phyloP scores from a whole-genome alignment of 2,113 vertebrate genomes.

The Rhinichthys klamathensis region DNA sequence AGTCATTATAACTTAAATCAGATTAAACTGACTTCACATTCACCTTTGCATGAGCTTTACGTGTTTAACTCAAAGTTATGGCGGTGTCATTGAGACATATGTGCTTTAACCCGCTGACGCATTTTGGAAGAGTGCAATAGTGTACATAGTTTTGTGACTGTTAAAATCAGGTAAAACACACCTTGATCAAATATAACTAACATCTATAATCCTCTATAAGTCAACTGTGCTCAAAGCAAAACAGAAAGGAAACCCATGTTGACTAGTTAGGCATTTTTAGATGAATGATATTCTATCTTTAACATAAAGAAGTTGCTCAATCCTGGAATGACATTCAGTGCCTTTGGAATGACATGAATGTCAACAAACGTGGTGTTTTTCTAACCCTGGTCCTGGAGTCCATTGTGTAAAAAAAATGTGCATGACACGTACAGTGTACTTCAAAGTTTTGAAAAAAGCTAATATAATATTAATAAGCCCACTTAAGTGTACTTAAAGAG shows the following conservation, averaged over 20 bases:
- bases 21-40: not conserved
- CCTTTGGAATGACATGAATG: not conserved
- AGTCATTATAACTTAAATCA: too few species aligned
- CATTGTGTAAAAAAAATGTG: not conserved
- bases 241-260: conserved; percentile 2
- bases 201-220: not conserved
- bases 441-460: not conserved
- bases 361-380: not conserved
- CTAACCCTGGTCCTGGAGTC: not conserved
- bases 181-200: conserved; percentile 14
- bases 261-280: not conserved
- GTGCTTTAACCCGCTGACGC: not conserved
- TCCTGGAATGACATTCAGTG: not conserved
- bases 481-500: not conserved
- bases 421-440: not conserved
- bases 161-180: not conserved
- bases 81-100: too few species aligned
- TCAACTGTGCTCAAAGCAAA: not conserved
- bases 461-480: not conserved
- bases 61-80: not conserved
- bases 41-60: not conserved
- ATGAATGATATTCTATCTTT: not conserved
- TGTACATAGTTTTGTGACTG: not conserved
- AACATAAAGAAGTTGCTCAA: not conserved
- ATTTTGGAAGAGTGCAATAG: not conserved